Base-by-base conservation (phyloP, 2,113 vertebrate species). In the Electrona antarctica region DNA sequence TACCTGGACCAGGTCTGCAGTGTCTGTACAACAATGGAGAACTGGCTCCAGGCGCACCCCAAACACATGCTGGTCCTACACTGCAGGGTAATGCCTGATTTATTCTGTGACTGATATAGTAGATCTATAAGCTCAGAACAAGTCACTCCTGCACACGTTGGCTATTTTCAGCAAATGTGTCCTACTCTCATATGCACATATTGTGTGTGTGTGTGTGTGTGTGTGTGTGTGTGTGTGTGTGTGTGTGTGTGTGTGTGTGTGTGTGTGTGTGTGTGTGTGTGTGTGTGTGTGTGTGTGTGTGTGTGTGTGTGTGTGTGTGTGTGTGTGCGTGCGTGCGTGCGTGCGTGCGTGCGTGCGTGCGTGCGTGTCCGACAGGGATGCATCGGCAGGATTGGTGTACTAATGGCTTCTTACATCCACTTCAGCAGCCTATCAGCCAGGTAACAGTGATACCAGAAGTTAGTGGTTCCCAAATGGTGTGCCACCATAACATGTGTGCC, bases 401-500 rank as follows among this genome's bases (percentile, higher is more conserved):
- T 96, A 61, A 91, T 98, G 81, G 95, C 96, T 0, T 96, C 96
- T 0, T 98, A 97, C 74, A 95, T 97, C 85, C 93, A 97, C 78
- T 96, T 96, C 88, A 95, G 93, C 87, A 93, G 92, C 67, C 89
- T 94, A 69, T 95, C 94, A 7, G 91, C 92, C 90, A 97, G 97
- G 97, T 98, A 95, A 89, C 88, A 78, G 66, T 52, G 75, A 64
- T 50, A 45, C 49, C 12, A 56, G 57, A 55, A 15, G 54, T n/a
- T 2, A n/a, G 33, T 41, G 33, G 3, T 41, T 41, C 33, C 33
- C 33, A 41, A 41, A 41, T 2, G 33, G 33, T 41, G 33, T 41
- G 33, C 33, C 33, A 41, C 33, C 33, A 6, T 41, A 41, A 41
- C 33, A 41, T 41, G 33, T 6, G 33, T 41, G 33, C 33, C 33